Conservation (phyloP, 2,888 invertebrate species). For the Melanostoma mellinum region DNA sequence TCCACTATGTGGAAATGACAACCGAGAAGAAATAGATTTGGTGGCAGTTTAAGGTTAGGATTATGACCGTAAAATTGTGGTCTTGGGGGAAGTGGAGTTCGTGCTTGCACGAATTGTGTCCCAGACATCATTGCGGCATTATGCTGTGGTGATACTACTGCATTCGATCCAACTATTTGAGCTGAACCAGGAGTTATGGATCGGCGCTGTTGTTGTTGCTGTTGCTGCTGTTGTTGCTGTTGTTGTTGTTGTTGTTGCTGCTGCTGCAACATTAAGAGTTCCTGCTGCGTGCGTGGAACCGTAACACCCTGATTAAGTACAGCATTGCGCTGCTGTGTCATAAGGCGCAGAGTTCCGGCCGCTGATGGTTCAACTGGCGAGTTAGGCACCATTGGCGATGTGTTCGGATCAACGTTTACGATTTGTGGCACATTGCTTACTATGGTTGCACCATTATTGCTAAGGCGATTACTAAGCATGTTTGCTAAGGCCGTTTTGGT, state of each 20-base stretch:
- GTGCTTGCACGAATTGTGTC: slow-evolving; percentile 60
- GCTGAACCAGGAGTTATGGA: slow-evolving; percentile 82
- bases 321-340: slow-evolving; percentile 92
- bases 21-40: slow-evolving; percentile 94
- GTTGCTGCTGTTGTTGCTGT: slow-evolving; percentile 84
- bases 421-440: slow-evolving; percentile 73
- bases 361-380: slow-evolving; percentile 84
- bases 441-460: slow-evolving; percentile 82
- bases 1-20: slow-evolving; percentile 96
- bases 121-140: slow-evolving; percentile 58
- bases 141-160: slow-evolving; percentile 80
- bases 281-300: slow-evolving; percentile 79
- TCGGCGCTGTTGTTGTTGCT: slow-evolving; percentile 82
- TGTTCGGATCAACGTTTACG: slow-evolving; percentile 76
- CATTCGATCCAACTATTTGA: slow-evolving; percentile 75
- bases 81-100: slow-evolving; percentile 83
- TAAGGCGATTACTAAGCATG: slow-evolving; percentile 92
- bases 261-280: slow-evolving; percentile 83
- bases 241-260: slow-evolving; percentile 83
- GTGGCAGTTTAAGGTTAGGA: slow-evolving; percentile 93
- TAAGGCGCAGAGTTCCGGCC: slow-evolving; percentile 88
- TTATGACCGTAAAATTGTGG: slow-evolving; percentile 96
- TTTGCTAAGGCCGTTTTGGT: slow-evolving; percentile 98
- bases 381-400: slow-evolving; percentile 78
- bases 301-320: slow-evolving; percentile 82